phyloP scores from a whole-genome alignment of 2,888 invertebrate genomes.

The Rotaria socialis region DNA sequence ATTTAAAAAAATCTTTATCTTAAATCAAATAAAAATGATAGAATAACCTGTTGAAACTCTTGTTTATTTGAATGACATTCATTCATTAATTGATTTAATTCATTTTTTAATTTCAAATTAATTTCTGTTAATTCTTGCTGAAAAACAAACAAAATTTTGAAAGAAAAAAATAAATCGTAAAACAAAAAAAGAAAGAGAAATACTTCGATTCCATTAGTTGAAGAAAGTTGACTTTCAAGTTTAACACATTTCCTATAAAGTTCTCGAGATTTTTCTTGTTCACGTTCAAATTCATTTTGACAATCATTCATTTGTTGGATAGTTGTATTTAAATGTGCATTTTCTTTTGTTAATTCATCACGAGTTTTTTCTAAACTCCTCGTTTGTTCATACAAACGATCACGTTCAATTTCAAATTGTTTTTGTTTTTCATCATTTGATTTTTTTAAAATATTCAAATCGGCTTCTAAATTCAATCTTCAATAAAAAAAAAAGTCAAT shows the following conservation, averaged over 20 bases:
- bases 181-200: background rate
- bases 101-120: constrained; percentile 44
- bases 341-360: constrained; percentile 44
- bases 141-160: background rate
- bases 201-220: constrained; percentile 41
- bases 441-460: constrained; percentile 35
- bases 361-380: constrained; percentile 38
- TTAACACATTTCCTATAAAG: constrained; percentile 42
- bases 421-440: constrained; percentile 29
- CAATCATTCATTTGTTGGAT: constrained; percentile 38
- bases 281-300: constrained; percentile 41
- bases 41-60: background rate
- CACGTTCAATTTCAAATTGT: constrained; percentile 40
- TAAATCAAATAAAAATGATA: background rate
- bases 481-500: background rate
- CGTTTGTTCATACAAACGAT: constrained; percentile 41
- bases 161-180: too few relatives aligned
- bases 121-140: constrained; percentile 46
- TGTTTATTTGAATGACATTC: constrained; percentile 4
- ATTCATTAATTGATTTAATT: constrained; percentile 36
- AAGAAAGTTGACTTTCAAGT: constrained; percentile 43
- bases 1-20: background rate
- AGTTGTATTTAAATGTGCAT: constrained; percentile 30
- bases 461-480: constrained; percentile 31
- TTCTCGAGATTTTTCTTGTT: constrained; percentile 45